Percentiles rank a stretch among this genome's conserved stretches.
Conservation (phyloP, 1,140 invertebrate species). For the Caerostris extrusa region DNA sequence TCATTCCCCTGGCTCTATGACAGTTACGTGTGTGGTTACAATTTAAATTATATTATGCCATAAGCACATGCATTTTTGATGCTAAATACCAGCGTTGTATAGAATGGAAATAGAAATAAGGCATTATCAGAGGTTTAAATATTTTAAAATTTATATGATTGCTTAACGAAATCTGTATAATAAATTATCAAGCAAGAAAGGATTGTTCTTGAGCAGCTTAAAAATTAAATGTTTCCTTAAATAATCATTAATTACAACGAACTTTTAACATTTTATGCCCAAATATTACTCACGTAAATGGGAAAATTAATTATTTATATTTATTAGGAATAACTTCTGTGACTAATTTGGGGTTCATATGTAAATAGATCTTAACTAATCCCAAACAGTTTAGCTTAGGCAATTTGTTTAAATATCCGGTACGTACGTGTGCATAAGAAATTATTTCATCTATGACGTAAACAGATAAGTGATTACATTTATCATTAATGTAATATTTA, state of each 20-base stretch:
- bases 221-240: constrained; percentile 13
- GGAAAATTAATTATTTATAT: constrained; percentile 40
- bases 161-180: not conserved
- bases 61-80: constrained; percentile 57
- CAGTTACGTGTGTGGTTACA: constrained; percentile 25
- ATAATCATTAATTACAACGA: not conserved
- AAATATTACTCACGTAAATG: not conserved
- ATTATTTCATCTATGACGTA: not conserved
- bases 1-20: constrained; percentile 40
- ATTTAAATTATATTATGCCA: constrained; percentile 47
- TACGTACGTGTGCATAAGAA: not conserved
- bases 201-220: not conserved
- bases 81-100: not conserved
- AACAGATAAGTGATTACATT: not conserved
- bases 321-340: not conserved
- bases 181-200: not conserved
- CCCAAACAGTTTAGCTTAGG: not conserved
- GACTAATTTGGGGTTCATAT: not conserved
- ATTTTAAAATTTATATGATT: constrained; percentile 46
- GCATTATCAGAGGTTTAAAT: not conserved
- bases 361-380: not conserved
- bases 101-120: not conserved
- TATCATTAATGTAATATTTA: not conserved
- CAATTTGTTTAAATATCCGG: not conserved
- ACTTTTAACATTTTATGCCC: not conserved